A percentile compares a stretch with the other conserved stretches of the same genome.
Evolutionary conservation across 2,113 vertebrate genomes (phyloP).

Genomic region (Ploceus nigricollis): DNA sequence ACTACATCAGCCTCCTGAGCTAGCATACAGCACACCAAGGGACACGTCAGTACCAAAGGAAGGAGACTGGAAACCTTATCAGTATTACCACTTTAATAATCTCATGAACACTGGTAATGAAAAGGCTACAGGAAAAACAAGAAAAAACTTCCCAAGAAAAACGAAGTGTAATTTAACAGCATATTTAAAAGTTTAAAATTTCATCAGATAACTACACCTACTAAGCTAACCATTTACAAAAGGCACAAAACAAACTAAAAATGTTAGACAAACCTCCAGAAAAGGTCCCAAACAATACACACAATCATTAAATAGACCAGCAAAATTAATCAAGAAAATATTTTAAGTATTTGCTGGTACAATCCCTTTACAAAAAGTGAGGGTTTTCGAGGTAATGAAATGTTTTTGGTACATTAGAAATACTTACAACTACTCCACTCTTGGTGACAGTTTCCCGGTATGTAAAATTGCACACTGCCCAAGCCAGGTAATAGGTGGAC

Average conservation of each 20-base stretch:
- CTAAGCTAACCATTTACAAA: not conserved
- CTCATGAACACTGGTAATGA: not conserved
- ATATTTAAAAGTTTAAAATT: not conserved
- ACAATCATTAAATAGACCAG: not conserved
- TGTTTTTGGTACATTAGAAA: not conserved
- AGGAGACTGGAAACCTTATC: not conserved
- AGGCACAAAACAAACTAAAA: not conserved
- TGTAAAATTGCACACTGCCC: constrained; percentile 98
- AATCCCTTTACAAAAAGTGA: not conserved
- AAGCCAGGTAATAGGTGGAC: constrained; percentile 97
- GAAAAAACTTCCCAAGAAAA: not conserved
- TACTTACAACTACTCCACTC: constrained; percentile 88
- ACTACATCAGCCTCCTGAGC: not conserved
- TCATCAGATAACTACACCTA: not conserved
- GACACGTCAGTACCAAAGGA: not conserved
- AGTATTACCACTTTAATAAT: not conserved
- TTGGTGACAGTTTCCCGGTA: constrained; percentile 86
- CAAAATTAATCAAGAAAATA: not conserved
- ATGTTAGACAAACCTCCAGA: not conserved
- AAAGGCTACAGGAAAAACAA: not conserved
- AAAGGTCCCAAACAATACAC: not conserved
- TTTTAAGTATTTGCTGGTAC: not conserved
- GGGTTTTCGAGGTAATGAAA: not conserved
- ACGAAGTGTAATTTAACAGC: not conserved
- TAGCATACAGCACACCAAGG: not conserved